Evolutionary conservation across 1,140 invertebrate species (phyloP).

Genomic region (Bombus sylvicola): DNA sequence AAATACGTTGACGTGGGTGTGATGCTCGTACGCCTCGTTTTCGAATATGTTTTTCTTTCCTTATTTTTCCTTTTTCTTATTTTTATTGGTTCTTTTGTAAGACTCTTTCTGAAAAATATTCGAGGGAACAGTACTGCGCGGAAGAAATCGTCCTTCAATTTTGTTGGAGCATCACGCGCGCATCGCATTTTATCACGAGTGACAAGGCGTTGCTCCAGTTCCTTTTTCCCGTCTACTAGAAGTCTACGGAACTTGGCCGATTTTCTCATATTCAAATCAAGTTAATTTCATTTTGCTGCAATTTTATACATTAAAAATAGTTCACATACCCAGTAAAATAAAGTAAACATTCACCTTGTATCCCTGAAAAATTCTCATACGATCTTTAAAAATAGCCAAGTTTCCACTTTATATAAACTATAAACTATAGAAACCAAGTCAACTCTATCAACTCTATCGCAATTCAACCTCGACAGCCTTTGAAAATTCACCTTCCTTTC

Average conservation of each 20-base stretch:
- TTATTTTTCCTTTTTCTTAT: not conserved
- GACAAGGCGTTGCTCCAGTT: not conserved
- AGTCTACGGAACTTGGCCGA: not conserved
- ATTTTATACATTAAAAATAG: too few species aligned
- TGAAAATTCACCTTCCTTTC: conserved; percentile 31
- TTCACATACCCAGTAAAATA: too few species aligned
- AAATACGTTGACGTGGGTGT: conserved; percentile 49
- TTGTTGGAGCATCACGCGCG: conserved; percentile 54
- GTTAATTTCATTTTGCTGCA: too few species aligned
- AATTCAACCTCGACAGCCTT: not conserved
- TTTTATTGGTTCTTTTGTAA: not conserved
- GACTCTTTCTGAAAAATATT: not conserved
- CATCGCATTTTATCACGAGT: conserved; percentile 54
- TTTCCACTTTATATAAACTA: not conserved
- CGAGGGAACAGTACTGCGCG: not conserved
- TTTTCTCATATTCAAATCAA: not conserved
- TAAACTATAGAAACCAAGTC: too few species aligned
- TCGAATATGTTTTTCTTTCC: not conserved
- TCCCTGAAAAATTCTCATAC: not conserved
- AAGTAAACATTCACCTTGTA: too few species aligned
- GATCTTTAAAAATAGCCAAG: not conserved
- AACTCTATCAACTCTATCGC: not conserved
- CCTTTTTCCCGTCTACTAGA: conserved; percentile 24
- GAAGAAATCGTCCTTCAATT: conserved; percentile 40
- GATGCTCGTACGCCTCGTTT: conserved; percentile 43